These are phyloP conservation scores for Coenonympha glycerion DNA, from an alignment of 2,888 invertebrate genomes.

Conservation along the genomic window DNA sequence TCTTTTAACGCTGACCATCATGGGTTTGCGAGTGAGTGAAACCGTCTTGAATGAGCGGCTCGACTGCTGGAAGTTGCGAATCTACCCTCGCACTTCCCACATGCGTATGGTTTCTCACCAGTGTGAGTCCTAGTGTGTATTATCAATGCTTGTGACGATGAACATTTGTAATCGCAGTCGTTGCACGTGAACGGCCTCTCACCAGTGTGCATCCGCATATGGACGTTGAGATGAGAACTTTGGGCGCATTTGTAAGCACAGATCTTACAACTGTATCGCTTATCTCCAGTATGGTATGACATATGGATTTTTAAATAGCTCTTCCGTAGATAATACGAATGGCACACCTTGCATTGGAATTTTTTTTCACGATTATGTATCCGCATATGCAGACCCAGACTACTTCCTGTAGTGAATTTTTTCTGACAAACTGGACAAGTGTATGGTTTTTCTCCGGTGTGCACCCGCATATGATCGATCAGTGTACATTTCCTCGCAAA, in stretches of 20 bases:
- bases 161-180: not conserved
- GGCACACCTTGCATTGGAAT: too few species aligned
- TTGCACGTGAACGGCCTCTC: not conserved
- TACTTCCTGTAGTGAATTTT: too few species aligned
- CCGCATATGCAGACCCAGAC: too few species aligned
- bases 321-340: too few species aligned
- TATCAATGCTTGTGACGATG: not conserved
- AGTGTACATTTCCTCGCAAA: not conserved
- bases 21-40: too few species aligned
- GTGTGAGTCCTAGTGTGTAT: not conserved
- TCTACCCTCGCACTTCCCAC: too few species aligned
- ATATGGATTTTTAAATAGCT: not conserved
- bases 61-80: too few species aligned
- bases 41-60: too few species aligned
- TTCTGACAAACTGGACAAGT: not conserved
- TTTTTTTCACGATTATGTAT: too few species aligned
- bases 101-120: too few species aligned
- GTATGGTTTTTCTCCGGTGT: not conserved
- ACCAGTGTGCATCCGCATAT: not conserved
- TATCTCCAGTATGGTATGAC: not conserved
- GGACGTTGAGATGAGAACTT: not conserved
- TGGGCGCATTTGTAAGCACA: not conserved
- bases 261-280: not conserved
- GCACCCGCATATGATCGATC: not conserved
- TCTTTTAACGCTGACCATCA: too few species aligned